Conservation (phyloP, 1,140 invertebrate species). For the Papilio helenus region DNA sequence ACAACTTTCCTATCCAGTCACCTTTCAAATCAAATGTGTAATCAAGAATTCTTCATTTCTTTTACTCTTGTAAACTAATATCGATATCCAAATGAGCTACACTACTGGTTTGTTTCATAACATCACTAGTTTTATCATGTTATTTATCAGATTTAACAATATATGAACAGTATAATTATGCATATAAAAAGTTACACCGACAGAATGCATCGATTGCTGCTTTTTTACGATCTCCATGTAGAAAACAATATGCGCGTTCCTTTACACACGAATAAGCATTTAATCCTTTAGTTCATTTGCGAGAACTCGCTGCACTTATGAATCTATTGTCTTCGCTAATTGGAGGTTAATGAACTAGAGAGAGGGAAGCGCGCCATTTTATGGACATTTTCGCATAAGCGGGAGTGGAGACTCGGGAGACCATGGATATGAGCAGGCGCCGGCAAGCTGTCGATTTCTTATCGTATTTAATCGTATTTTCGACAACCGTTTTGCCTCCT, state of each 20-base stretch:
- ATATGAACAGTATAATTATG: slow-evolving; percentile 9
- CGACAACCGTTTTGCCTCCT: slow-evolving; percentile 79
- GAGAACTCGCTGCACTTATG: slow-evolving; percentile 16
- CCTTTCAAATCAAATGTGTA: slow-evolving; percentile 3
- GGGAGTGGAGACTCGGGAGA: slow-evolving; percentile 49
- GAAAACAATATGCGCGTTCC: slow-evolving; percentile 26
- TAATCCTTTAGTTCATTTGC: slow-evolving; percentile 21
- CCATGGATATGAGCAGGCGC: slow-evolving; percentile 70
- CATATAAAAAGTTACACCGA: neutral
- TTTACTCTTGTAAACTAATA: slow-evolving; percentile 3
- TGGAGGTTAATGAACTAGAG: slow-evolving; percentile 36
- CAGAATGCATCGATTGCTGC: neutral
- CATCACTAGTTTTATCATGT: neutral
- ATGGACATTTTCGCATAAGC: slow-evolving; percentile 44
- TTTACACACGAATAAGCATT: slow-evolving; percentile 25
- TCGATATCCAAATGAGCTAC: neutral
- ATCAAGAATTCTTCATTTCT: neutral
- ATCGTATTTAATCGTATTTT: slow-evolving; percentile 77
- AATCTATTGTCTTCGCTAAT: slow-evolving; percentile 39
- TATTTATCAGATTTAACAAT: neutral
- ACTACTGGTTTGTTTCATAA: neutral
- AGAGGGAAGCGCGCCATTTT: neutral
- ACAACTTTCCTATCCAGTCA: slow-evolving; percentile 6
- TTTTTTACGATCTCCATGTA: slow-evolving; percentile 9
- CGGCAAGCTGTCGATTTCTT: slow-evolving; percentile 74